Percentiles rank a stretch among this genome's conserved stretches.
phyloP scores from a whole-genome alignment of 1,140 invertebrate genomes.

The Octopus bimaculoides region DNA sequence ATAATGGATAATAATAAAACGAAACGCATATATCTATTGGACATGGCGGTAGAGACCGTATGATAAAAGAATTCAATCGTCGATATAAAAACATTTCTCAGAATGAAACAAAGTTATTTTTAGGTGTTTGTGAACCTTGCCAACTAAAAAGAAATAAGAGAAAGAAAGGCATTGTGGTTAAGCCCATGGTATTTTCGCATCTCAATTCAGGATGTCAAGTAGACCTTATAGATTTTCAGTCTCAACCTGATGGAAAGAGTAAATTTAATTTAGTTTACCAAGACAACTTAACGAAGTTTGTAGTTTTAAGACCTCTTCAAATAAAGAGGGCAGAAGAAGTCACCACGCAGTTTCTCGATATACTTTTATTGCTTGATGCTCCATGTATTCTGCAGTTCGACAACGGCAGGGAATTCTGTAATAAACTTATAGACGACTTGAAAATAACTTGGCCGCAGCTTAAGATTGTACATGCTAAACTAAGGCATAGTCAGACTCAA shows the following conservation, averaged over 20 bases:
- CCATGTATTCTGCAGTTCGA: no score
- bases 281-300: background rate
- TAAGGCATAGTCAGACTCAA: constrained; percentile 33
- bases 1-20: no score
- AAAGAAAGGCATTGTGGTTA: background rate
- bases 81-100: background rate
- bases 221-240: background rate
- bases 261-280: background rate
- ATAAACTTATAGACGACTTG: background rate
- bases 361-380: no score
- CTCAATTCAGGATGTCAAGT: background rate
- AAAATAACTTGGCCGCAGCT: constrained; percentile 21
- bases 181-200: background rate
- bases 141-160: background rate
- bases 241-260: background rate
- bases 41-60: background rate
- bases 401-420: background rate
- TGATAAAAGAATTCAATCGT: background rate
- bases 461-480: constrained; percentile 33
- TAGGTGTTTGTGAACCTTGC: background rate
- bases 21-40: background rate
- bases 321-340: background rate
- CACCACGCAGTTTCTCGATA: background rate
- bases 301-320: background rate
- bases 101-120: background rate